phyloP scores from a whole-genome alignment of 2,888 invertebrate genomes.

The Hydraecia micacea region DNA sequence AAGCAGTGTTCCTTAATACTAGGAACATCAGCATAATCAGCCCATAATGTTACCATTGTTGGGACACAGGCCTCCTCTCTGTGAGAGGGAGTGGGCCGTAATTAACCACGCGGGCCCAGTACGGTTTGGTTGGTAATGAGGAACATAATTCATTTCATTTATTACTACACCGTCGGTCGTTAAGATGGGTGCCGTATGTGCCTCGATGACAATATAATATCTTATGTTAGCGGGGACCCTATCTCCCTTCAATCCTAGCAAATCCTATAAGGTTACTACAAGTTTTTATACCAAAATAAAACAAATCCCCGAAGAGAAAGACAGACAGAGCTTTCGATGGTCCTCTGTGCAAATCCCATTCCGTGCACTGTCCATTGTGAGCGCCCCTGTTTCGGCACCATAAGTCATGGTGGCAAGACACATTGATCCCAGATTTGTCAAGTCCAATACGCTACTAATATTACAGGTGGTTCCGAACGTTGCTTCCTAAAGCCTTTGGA shows the following conservation, averaged over 20 bases:
- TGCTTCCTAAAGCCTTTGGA: slow-evolving; percentile 47
- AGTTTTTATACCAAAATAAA: slow-evolving; percentile 33
- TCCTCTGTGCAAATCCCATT: slow-evolving; percentile 55
- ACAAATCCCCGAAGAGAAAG: slow-evolving; percentile 42
- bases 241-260: background rate
- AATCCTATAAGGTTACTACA: slow-evolving; percentile 26
- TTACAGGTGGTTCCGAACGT: slow-evolving; percentile 54
- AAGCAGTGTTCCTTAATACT: background rate
- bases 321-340: slow-evolving; percentile 48
- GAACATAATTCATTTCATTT: background rate
- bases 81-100: background rate
- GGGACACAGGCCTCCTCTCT: background rate
- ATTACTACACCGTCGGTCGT: background rate
- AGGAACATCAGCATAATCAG: background rate
- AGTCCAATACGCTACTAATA: slow-evolving; percentile 57
- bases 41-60: background rate
- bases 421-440: slow-evolving; percentile 59
- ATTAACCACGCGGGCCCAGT: background rate
- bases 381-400: slow-evolving; percentile 50
- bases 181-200: background rate
- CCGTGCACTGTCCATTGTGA: slow-evolving; percentile 39
- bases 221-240: background rate
- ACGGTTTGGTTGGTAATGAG: background rate
- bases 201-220: too few relatives aligned
- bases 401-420: slow-evolving; percentile 59